Percentiles rank a stretch among this genome's conserved stretches.
Conservation (phyloP, 2,113 vertebrate species). For the Pungitius pungitius region DNA sequence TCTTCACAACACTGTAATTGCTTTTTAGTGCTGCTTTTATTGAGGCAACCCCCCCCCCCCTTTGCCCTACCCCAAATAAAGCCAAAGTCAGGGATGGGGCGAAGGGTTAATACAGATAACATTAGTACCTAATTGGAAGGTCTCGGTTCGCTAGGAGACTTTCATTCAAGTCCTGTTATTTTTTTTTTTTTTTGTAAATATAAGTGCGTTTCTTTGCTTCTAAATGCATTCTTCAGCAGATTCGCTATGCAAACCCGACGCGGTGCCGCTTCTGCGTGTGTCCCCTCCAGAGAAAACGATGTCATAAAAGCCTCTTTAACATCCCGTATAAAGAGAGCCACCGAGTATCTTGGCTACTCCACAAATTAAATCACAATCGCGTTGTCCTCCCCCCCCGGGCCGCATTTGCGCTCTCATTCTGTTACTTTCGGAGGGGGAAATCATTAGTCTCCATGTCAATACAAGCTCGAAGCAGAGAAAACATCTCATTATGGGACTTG, state of each 20-base stretch:
- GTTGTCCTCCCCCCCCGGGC: slow-evolving; percentile 77
- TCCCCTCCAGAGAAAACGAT: slow-evolving; percentile 49
- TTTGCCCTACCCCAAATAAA: slow-evolving; percentile 70
- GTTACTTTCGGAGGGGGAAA: slow-evolving; percentile 79
- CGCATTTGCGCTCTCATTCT: slow-evolving; percentile 70
- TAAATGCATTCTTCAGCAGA: neutral
- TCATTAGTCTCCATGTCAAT: slow-evolving; percentile 77
- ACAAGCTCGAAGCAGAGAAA: slow-evolving; percentile 76
- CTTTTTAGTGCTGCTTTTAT: slow-evolving; percentile 86
- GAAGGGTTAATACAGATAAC: slow-evolving; percentile 79
- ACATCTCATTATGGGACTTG: slow-evolving; percentile 81
- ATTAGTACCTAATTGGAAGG: slow-evolving; percentile 78
- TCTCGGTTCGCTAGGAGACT: slow-evolving; percentile 41
- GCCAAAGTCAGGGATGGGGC: slow-evolving; percentile 67
- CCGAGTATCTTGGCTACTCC: slow-evolving; percentile 58
- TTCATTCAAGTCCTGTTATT: slow-evolving; percentile 35
- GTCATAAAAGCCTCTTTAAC: slow-evolving; percentile 48
- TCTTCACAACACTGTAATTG: slow-evolving; percentile 83
- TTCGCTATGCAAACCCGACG: slow-evolving; percentile 1
- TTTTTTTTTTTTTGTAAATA: neutral
- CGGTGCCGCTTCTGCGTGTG: slow-evolving; percentile 18
- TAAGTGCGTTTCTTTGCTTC: slow-evolving; percentile 4
- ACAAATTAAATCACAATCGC: slow-evolving; percentile 60
- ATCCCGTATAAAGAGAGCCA: slow-evolving; percentile 48
- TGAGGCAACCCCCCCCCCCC: slow-evolving; percentile 75